Conservation (phyloP, 2,888 invertebrate genomes). For the Drosophila nr. fundita region DNA sequence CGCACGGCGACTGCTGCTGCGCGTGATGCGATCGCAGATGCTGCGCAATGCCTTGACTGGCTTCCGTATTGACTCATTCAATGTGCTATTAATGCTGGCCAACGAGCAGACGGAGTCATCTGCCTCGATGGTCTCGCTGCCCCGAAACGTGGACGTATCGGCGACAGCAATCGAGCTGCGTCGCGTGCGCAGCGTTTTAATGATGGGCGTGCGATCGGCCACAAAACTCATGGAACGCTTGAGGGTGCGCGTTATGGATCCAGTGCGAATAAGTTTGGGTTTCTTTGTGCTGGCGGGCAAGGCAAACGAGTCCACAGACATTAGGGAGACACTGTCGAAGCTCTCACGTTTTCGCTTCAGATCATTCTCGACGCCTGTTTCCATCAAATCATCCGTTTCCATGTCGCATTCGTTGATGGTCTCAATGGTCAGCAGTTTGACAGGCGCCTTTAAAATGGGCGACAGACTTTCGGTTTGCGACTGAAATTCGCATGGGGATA, state of each 20-base stretch:
- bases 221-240: constrained; percentile 85
- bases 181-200: constrained; percentile 73
- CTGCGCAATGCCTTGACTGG: constrained; percentile 83
- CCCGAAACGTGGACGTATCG: constrained; percentile 53
- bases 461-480: constrained; percentile 77
- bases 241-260: constrained; percentile 84
- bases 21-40: constrained; percentile 82
- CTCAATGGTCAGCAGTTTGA: constrained; percentile 51
- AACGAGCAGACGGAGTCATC: constrained; percentile 83
- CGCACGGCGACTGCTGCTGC: constrained; percentile 66
- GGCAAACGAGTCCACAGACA: constrained; percentile 84
- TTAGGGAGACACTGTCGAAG: constrained; percentile 83
- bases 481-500: constrained; percentile 64
- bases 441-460: constrained; percentile 75
- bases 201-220: constrained; percentile 82
- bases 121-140: constrained; percentile 46
- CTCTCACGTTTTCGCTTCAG: constrained; percentile 84
- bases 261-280: constrained; percentile 84
- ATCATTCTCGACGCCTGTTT: constrained; percentile 81
- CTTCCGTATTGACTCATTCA: constrained; percentile 83
- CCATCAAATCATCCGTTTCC: constrained; percentile 63
- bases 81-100: constrained; percentile 82
- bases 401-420: constrained; percentile 68
- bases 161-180: constrained; percentile 79
- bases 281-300: constrained; percentile 83